Base-by-base conservation (phyloP, 2,888 invertebrate genomes). In the Leptarthrus brevirostris region DNA sequence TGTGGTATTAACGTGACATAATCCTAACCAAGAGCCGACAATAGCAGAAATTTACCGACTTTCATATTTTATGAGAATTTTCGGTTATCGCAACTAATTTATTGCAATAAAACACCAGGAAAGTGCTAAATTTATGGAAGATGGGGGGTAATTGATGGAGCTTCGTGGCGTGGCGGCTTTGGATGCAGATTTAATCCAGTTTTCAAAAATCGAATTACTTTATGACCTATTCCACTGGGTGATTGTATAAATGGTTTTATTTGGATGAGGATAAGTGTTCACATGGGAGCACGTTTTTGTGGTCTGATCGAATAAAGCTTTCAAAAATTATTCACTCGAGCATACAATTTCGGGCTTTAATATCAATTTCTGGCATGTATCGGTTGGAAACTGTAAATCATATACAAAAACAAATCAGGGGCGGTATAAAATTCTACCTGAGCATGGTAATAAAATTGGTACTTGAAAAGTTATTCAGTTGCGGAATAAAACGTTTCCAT, bases 41-140 rank as follows among this genome's bases (percentile, higher is more conserved):
- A 20, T 61, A 14, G 18, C 34, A 34, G 40, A 20, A 34, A 61
- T 61, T 40, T 61, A 40, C 61, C 20, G 61, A 61, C 61, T 61
- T 61, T 61, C 61, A 61, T 61, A 61, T 61, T 61, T 61, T 40
- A 61, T 36, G 34, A 61, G 61, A 61, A 40, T 61, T 61, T 61
- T 61, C 12, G 61, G 61, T 34, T 61, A 36, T 24, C 22, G 61
- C 61, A 36, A 61, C 40, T 20, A 61, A 61, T 61, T 61, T 40
- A 61, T 61, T 61, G 61, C 40, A 18, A 20, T 44, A 6, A 56
- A 56, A 26, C 30, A 30, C 30, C 30, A 30, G 30, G 30, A 30
- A 30, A 30, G 30, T 30, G 30, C 8, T 30, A 30, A 30, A 30
- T 30, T 30, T 30, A 30, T 30, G 30, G 30, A 30, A 30, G 30